Evolutionary conservation across 2,888 invertebrate genomes (phyloP).

Genomic region (Microctonus aethiopoides): DNA sequence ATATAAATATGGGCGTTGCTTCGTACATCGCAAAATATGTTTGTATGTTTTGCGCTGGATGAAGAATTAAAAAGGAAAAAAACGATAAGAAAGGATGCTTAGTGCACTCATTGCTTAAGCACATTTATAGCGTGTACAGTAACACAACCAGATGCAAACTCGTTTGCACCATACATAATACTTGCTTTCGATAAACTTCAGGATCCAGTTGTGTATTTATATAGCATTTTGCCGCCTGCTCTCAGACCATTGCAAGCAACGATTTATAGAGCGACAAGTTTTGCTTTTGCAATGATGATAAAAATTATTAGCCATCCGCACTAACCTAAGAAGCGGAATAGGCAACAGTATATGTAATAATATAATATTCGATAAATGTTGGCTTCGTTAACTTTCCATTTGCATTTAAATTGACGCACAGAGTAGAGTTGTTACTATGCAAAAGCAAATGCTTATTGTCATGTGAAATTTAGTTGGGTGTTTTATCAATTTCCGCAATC

Average conservation of each 20-base stretch:
- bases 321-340: not conserved
- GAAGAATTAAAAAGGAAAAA: not conserved
- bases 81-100: not conserved
- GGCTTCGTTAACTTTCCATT: conserved; percentile 25
- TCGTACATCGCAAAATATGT: not conserved
- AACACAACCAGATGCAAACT: not conserved
- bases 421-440: conserved; percentile 1
- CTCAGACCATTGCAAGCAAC: not conserved
- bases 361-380: not conserved
- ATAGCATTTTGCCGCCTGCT: not conserved
- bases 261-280: not conserved
- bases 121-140: not conserved
- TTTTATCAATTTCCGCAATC: conserved; percentile 8
- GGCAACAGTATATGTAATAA: not conserved
- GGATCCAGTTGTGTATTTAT: conserved; percentile 3
- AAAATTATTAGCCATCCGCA: not conserved
- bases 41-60: not conserved
- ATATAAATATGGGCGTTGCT: not conserved
- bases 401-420: conserved; percentile 28
- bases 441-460: not conserved
- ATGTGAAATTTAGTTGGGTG: not conserved
- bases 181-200: conserved; percentile 14
- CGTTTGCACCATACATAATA: conserved; percentile 15
- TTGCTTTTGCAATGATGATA: not conserved
- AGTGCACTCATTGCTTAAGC: not conserved